phyloP scores from a whole-genome alignment of 1,140 invertebrate species.

The Bombyx mori region ASM3026992v2 NC_085122.1:12691001-12691500 shows the following conservation, averaged over 20 bases:
- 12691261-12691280: slow-evolving; percentile 14
- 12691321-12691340: slow-evolving; percentile 22
- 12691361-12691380: slow-evolving; percentile 2
- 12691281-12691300: slow-evolving; percentile 9
- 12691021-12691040: slow-evolving; percentile 56
- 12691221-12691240: neutral
- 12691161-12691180: too few relatives aligned
- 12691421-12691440: slow-evolving; percentile 24
- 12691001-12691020: slow-evolving; percentile 32
- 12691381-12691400: neutral
- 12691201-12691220: too few relatives aligned
- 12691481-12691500: slow-evolving; percentile 21
- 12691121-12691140: too few relatives aligned
- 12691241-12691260: too few relatives aligned
- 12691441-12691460: slow-evolving; percentile 24
- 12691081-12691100: too few relatives aligned
- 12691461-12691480: neutral
- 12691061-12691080: slow-evolving; percentile 7
- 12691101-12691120: too few relatives aligned
- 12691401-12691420: slow-evolving; percentile 19
- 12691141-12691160: too few relatives aligned
- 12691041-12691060: slow-evolving; percentile 43
- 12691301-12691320: slow-evolving; percentile 23
- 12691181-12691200: too few relatives aligned
- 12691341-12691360: slow-evolving; percentile 14